Conservation (phyloP, 2,888 invertebrate genomes). For the Patella pellucida region DNA sequence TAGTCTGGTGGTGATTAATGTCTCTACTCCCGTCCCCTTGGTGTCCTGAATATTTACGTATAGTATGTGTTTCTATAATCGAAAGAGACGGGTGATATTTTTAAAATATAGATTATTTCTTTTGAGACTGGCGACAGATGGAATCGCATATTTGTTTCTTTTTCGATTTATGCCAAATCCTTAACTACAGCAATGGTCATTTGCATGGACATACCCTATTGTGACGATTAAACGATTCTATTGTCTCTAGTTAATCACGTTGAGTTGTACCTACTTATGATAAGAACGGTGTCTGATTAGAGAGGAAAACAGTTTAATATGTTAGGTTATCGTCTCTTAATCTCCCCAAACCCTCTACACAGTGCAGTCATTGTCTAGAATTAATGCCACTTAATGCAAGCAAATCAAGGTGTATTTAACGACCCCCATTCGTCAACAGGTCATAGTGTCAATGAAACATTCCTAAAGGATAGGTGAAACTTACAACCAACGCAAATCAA, state of each 20-base stretch:
- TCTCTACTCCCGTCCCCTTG: too few species aligned
- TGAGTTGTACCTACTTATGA: background rate
- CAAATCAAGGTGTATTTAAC: background rate
- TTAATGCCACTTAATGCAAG: slow-evolving; percentile 12
- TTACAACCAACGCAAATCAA: too few species aligned
- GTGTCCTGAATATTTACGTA: too few species aligned
- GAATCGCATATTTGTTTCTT: background rate
- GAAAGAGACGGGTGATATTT: too few species aligned
- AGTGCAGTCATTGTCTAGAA: background rate
- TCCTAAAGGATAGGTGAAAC: too few species aligned
- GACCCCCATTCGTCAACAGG: background rate
- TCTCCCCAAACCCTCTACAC: background rate
- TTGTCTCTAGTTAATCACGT: background rate
- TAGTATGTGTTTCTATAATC: too few species aligned
- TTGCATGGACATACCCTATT: background rate
- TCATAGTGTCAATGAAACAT: background rate
- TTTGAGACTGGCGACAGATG: too few species aligned
- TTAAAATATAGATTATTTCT: too few species aligned
- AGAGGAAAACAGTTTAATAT: background rate
- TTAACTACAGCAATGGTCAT: background rate
- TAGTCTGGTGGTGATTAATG: too few species aligned
- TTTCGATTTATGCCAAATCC: background rate
- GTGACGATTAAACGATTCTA: background rate
- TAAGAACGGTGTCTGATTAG: background rate
- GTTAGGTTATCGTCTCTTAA: background rate